Percentiles rank a stretch among this genome's conserved stretches.
Conservation (phyloP, 2,888 invertebrate species). For the Drosophila algonquin region DNA sequence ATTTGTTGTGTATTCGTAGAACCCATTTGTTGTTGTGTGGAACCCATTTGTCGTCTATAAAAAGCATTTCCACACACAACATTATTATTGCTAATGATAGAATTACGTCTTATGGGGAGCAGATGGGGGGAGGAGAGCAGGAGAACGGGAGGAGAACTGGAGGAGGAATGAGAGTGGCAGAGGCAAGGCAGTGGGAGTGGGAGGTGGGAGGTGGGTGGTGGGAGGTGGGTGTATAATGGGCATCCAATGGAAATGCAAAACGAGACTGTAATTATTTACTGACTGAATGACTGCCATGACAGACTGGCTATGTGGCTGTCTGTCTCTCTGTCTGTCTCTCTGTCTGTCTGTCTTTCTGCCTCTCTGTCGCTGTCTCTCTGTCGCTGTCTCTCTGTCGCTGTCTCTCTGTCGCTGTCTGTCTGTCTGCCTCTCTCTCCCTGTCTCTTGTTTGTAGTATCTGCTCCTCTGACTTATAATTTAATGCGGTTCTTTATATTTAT, state of each 20-base stretch:
- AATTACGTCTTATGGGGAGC: constrained; percentile 12
- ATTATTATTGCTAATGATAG: constrained; percentile 27
- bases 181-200: background rate
- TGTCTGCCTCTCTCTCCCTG: background rate
- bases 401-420: no score
- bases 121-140: background rate
- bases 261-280: constrained; percentile 14
- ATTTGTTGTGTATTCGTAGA: background rate
- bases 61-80: constrained; percentile 20
- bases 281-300: background rate
- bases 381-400: background rate
- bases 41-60: constrained; percentile 29
- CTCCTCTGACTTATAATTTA: constrained; percentile 62
- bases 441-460: constrained; percentile 1
- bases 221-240: background rate
- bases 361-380: background rate
- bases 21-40: background rate
- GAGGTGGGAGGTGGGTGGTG: background rate
- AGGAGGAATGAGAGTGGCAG: background rate
- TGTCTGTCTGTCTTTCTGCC: no score
- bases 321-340: constrained; percentile 5
- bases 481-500: constrained; percentile 65
- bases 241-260: constrained; percentile 20
- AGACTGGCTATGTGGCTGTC: constrained; percentile 10
- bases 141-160: background rate